These are phyloP conservation scores for Cichlasoma orientale DNA, from an alignment of 2,797 vertebrate species.

Conservation along the genomic window DNA sequence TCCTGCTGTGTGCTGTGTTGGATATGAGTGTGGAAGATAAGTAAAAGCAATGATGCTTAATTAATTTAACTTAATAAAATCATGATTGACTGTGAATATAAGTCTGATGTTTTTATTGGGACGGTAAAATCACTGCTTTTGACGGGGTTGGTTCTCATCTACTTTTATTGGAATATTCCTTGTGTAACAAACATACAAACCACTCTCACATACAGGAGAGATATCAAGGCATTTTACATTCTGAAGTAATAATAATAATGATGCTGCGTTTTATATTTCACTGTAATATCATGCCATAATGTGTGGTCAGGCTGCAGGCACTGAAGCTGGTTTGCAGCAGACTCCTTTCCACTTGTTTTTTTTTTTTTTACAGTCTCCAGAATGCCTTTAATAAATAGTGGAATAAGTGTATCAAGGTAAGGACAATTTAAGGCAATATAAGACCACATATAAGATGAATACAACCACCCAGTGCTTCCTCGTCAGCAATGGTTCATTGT, in stretches of 20 bases:
- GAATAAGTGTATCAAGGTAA: not conserved
- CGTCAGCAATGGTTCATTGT: slow-evolving; percentile 9
- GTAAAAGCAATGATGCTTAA: slow-evolving; percentile 16
- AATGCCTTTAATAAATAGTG: not conserved
- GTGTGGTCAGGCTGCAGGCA: slow-evolving; percentile 60
- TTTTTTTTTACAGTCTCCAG: not conserved
- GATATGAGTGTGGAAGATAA: slow-evolving; percentile 18
- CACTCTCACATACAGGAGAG: slow-evolving; percentile 47
- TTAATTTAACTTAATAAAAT: slow-evolving; percentile 76
- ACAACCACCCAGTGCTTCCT: not conserved
- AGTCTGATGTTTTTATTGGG: not conserved
- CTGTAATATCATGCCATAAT: slow-evolving; percentile 61
- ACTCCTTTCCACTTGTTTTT: slow-evolving; percentile 7
- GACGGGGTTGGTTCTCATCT: slow-evolving; percentile 14
- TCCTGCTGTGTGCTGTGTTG: slow-evolving; percentile 22
- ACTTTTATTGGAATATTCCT: slow-evolving; percentile 67
- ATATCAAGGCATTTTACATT: slow-evolving; percentile 54
- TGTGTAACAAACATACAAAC: slow-evolving; percentile 76
- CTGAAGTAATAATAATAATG: slow-evolving; percentile 32
- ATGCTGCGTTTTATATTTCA: slow-evolving; percentile 47
- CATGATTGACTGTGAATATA: slow-evolving; percentile 33
- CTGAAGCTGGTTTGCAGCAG: slow-evolving; percentile 25
- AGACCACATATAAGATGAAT: slow-evolving; percentile 9
- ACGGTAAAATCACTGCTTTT: slow-evolving; percentile 4
- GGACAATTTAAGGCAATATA: slow-evolving; percentile 26